Evolutionary conservation across 2,888 invertebrate genomes (phyloP).

Genomic region (Synergus gifuensis): DNA sequence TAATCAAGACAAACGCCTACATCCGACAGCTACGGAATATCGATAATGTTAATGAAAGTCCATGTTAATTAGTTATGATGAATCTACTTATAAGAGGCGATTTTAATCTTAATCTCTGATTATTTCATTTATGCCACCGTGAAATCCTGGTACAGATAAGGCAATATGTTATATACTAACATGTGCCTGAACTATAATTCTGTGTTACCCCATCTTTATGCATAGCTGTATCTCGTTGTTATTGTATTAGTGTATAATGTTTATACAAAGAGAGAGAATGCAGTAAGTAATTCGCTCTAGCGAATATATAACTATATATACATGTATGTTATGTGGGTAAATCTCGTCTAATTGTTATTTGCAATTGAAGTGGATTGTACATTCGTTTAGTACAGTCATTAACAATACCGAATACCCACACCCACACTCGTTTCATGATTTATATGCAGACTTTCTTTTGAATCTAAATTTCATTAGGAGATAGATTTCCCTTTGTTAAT

Average conservation of each 20-base stretch:
- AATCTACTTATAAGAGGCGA: not conserved
- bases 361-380: constrained; percentile 38
- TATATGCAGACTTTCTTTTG: constrained; percentile 19
- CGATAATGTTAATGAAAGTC: not conserved
- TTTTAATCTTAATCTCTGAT: not conserved
- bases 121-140: not conserved
- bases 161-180: too few species aligned
- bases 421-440: not conserved
- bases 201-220: not conserved
- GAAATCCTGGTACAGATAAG: not conserved
- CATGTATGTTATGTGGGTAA: constrained; percentile 32
- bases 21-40: not conserved
- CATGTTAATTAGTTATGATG: not conserved
- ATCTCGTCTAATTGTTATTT: constrained; percentile 36
- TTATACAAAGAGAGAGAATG: constrained; percentile 14
- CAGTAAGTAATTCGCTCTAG: constrained; percentile 32
- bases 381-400: constrained; percentile 23
- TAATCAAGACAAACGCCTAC: not conserved
- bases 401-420: constrained; percentile 6
- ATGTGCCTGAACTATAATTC: constrained; percentile 2
- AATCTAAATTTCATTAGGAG: constrained; percentile 35
- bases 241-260: constrained; percentile 10
- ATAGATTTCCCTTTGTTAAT: constrained; percentile 18
- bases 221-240: not conserved
- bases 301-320: constrained; percentile 16